These are phyloP conservation scores for Protonibea diacanthus DNA, from an alignment of 2,797 vertebrate species.

Conservation along the genomic window DNA sequence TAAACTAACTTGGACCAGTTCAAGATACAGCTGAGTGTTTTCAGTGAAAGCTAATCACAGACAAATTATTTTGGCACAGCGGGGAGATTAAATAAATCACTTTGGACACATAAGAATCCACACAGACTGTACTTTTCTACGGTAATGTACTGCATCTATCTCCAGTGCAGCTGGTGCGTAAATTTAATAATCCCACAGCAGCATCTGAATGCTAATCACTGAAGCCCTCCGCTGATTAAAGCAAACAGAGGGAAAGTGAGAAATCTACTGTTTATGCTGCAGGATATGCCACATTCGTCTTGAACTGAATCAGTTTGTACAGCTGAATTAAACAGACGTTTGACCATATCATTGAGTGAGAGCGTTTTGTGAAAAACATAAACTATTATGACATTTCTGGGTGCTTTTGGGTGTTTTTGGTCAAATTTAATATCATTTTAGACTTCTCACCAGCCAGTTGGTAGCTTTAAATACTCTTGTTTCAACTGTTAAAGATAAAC, in stretches of 20 bases:
- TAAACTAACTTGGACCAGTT: slow-evolving; percentile 40
- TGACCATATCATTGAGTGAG: background rate
- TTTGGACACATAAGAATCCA: slow-evolving; percentile 36
- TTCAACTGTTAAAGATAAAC: background rate
- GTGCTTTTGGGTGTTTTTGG: background rate
- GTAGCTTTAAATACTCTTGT: background rate
- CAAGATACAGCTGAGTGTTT: slow-evolving; percentile 35
- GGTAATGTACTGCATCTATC: slow-evolving; percentile 13
- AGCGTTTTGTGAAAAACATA: background rate
- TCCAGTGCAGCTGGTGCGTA: slow-evolving; percentile 47
- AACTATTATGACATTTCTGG: background rate
- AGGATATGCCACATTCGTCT: slow-evolving; percentile 16
- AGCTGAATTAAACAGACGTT: slow-evolving; percentile 5
- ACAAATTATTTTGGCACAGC: slow-evolving; percentile 47
- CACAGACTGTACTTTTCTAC: slow-evolving; percentile 13
- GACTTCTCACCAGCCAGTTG: background rate
- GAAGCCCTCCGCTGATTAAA: slow-evolving; percentile 57
- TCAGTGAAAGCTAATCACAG: slow-evolving; percentile 51
- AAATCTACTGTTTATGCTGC: slow-evolving; percentile 42
- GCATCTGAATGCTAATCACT: slow-evolving; percentile 51
- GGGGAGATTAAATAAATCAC: slow-evolving; percentile 36
- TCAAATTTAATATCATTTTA: slow-evolving; percentile 2
- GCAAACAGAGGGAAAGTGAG: slow-evolving; percentile 51
- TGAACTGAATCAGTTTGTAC: slow-evolving; percentile 14
- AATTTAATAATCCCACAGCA: slow-evolving; percentile 59